A percentile compares a stretch with the other conserved stretches of the same genome.
Conservation (phyloP, 2,888 invertebrate genomes). For the Blastobasis lacticolella region DNA sequence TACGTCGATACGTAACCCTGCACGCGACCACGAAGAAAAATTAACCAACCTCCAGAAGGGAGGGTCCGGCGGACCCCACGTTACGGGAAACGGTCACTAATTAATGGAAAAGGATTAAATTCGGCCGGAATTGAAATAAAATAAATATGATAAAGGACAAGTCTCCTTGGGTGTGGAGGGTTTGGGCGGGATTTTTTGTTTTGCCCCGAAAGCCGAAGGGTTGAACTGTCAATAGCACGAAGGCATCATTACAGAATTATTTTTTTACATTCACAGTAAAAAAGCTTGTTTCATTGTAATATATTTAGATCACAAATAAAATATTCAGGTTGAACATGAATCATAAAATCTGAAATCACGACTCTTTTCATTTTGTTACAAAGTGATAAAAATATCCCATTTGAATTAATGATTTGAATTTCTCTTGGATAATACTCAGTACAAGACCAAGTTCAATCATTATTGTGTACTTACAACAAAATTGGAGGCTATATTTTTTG, state of each 20-base stretch:
- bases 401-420: too few species aligned
- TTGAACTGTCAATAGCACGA: slow-evolving; percentile 39
- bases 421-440: too few species aligned
- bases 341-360: too few species aligned
- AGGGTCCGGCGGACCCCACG: slow-evolving; percentile 37
- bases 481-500: neutral
- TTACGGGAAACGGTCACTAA: slow-evolving; percentile 64
- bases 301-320: too few species aligned
- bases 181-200: slow-evolving; percentile 22
- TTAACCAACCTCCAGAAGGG: slow-evolving; percentile 50
- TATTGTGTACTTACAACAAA: too few species aligned
- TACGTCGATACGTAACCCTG: slow-evolving; percentile 33
- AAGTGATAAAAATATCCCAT: too few species aligned
- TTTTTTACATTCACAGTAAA: slow-evolving; percentile 13
- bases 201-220: slow-evolving; percentile 22
- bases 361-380: too few species aligned
- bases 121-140: slow-evolving; percentile 72
- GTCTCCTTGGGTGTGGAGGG: slow-evolving; percentile 41
- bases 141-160: slow-evolving; percentile 69
- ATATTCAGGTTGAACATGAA: too few species aligned
- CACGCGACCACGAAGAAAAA: slow-evolving; percentile 52
- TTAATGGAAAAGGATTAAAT: slow-evolving; percentile 75
- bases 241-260: slow-evolving; percentile 25
- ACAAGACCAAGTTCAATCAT: too few species aligned
- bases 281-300: too few species aligned